Conservation (phyloP, 2,888 invertebrate genomes). For the Drosophila lacicola region DNA sequence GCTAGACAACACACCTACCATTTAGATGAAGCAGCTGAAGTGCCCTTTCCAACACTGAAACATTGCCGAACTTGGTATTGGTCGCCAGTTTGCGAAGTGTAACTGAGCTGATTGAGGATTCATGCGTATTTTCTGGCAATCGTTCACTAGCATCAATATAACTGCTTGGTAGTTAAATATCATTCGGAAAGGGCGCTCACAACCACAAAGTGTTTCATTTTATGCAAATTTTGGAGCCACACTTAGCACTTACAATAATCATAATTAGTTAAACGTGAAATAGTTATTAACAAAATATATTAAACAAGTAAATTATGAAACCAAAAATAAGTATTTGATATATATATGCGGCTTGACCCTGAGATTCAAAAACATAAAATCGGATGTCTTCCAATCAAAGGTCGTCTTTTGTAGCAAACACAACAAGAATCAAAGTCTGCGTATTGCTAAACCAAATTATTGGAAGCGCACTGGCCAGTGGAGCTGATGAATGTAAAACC, state of each 20-base stretch:
- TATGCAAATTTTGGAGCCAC: conserved; percentile 66
- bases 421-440: conserved; percentile 81
- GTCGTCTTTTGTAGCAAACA: conserved; percentile 84
- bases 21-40: conserved; percentile 16
- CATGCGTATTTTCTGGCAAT: background rate
- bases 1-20: conserved; percentile 22
- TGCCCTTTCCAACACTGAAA: conserved; percentile 39
- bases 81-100: background rate
- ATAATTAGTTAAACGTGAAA: conserved; percentile 74
- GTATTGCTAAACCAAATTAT: conserved; percentile 72
- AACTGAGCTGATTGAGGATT: background rate
- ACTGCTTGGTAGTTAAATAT: conserved; percentile 2
- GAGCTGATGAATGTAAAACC: conserved; percentile 48
- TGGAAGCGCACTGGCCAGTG: conserved; percentile 69
- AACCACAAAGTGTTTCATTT: conserved; percentile 71
- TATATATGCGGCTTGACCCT: conserved; percentile 84
- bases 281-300: conserved; percentile 70
- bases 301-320: conserved; percentile 53
- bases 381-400: conserved; percentile 86
- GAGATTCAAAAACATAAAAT: conserved; percentile 85
- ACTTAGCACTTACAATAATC: conserved; percentile 70
- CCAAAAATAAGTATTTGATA: conserved; percentile 59
- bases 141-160: background rate
- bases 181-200: conserved; percentile 38
- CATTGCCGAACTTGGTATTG: conserved; percentile 1